Evolutionary conservation across 2,888 invertebrate genomes (phyloP), one percentile per base, ranked within the genome.

Genomic region (Stenichneumon culpator): DNA sequence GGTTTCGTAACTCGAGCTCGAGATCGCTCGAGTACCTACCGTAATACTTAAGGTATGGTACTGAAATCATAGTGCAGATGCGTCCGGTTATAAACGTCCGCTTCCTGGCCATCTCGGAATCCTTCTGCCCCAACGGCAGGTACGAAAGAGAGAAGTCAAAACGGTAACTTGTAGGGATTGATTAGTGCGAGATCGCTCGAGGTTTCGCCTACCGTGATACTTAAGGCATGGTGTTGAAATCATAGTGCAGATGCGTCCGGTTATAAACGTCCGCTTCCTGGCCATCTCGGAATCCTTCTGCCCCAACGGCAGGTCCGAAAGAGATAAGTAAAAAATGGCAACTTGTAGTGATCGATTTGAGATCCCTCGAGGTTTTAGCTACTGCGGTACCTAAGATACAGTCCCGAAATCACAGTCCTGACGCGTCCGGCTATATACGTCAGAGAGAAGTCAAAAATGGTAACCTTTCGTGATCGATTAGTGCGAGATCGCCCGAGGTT

Each of bases 291-390:
- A 44, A 50, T 54, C 47, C 47, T 14, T 47, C 47, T 47, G 36
- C 4, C 36, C 5, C 36, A 36, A 36, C 1, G 36, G 0, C 7
- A 7, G 7, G 7, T 36, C 5, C 5, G 7, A 36, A 36, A 36
- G 36, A 63, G 36, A 36, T 5, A 36, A 36, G 6, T 36, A 0
- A 36, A 36, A 52, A 36, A 50, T 68, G 28, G 25, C n/a, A 69
- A 69, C 44, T 25, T 47, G 11, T 47, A 47, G 11, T 44, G 44
- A 68, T 68, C 39, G 11, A 68, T 68, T 54, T 5, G 39, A 39
- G n/a, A 19, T 39, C 2, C 3, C 28, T 28, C 28, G 28, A 28
- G 28, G 28, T 44, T 73, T 77, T n/a, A n/a, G n/a, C n/a, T n/a
- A n/a, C n/a, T n/a, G n/a, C n/a, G n/a, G n/a, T n/a, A n/a, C n/a